These are phyloP conservation scores for Erebia ligea DNA, from an alignment of 2,888 invertebrate species.

Conservation along the genomic window DNA sequence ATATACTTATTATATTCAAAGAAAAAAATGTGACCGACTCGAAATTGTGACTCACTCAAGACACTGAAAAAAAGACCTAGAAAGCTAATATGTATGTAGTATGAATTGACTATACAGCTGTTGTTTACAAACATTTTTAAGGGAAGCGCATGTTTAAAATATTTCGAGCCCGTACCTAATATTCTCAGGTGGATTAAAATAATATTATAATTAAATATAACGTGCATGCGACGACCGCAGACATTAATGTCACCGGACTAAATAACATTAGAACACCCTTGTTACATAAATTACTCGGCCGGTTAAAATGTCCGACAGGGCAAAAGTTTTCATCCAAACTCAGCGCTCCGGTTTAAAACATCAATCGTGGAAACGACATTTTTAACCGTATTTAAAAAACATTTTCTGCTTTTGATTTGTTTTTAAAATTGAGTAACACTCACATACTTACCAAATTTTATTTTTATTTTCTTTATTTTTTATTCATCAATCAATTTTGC, in stretches of 20 bases:
- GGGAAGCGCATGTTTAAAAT: slow-evolving; percentile 41
- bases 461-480: too few species aligned
- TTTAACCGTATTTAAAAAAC: background rate
- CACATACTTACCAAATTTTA: too few species aligned
- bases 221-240: slow-evolving; percentile 64
- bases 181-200: slow-evolving; percentile 55
- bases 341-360: slow-evolving; percentile 63
- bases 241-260: slow-evolving; percentile 73
- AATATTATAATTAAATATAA: slow-evolving; percentile 72
- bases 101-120: too few species aligned
- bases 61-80: too few species aligned
- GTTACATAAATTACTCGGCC: slow-evolving; percentile 73
- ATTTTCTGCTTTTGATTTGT: slow-evolving; percentile 3
- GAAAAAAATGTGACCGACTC: too few species aligned
- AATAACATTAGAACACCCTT: slow-evolving; percentile 79
- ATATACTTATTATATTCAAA: too few species aligned
- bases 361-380: slow-evolving; percentile 55
- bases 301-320: slow-evolving; percentile 59
- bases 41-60: too few species aligned
- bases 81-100: too few species aligned
- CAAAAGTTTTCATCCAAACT: slow-evolving; percentile 69
- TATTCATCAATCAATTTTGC: too few species aligned
- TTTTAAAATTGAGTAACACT: slow-evolving; percentile 1
- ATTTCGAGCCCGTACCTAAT: background rate
- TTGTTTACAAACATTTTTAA: background rate